Conservation (phyloP, 1,140 invertebrate species). For the Liolophura sinensis region DNA sequence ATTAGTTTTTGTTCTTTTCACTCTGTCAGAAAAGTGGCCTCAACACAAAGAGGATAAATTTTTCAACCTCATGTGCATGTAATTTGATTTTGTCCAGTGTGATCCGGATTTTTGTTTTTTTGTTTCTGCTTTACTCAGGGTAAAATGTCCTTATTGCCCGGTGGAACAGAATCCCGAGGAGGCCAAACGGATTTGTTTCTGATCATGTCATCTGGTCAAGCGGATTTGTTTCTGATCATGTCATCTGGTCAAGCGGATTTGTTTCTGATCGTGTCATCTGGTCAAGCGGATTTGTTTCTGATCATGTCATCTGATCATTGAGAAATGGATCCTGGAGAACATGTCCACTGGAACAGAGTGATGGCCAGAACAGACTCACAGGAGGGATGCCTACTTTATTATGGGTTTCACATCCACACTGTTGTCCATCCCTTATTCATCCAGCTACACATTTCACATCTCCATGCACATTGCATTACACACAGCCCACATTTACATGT, state of each 20-base stretch:
- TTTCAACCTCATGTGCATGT: background rate
- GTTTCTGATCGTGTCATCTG: too few relatives aligned
- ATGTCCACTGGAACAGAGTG: too few relatives aligned
- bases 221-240: conserved; percentile 82
- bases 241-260: conserved; percentile 70
- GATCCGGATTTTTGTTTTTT: conserved; percentile 2
- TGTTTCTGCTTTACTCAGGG: conserved; percentile 62
- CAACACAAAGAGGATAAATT: background rate
- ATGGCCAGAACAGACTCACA: too few relatives aligned
- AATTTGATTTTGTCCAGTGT: background rate
- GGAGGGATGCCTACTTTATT: too few relatives aligned
- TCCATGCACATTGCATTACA: too few relatives aligned
- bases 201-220: conserved; percentile 14
- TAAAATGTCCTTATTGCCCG: conserved; percentile 98
- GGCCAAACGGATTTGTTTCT: conserved; percentile 91
- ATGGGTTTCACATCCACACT: too few relatives aligned
- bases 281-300: too few relatives aligned
- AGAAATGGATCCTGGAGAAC: too few relatives aligned
- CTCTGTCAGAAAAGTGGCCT: background rate
- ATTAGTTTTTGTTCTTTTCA: background rate
- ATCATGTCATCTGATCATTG: too few relatives aligned
- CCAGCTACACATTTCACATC: too few relatives aligned
- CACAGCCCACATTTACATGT: too few relatives aligned
- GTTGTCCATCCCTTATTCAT: too few relatives aligned
- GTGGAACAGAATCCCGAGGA: conserved; percentile 93